A percentile compares a stretch with the other conserved stretches of the same genome.
Conservation (phyloP, 2,797 vertebrate genomes). For the Mionectes olivaceus region DNA sequence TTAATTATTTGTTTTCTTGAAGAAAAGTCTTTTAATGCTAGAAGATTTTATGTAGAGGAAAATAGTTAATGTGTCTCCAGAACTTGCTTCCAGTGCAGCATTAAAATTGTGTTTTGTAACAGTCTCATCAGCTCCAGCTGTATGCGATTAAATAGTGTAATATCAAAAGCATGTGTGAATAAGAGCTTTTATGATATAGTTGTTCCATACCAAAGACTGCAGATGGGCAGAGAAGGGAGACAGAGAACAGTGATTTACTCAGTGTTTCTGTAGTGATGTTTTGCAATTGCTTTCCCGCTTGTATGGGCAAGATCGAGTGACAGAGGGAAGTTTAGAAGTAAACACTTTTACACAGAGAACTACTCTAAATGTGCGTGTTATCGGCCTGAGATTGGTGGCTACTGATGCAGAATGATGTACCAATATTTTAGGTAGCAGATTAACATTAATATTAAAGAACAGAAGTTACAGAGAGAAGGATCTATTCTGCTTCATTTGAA, state of each 20-base stretch:
- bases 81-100: conserved; percentile 74
- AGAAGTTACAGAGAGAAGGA: neutral
- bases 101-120: conserved; percentile 79
- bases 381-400: neutral
- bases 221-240: conserved; percentile 67
- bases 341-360: neutral
- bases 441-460: neutral
- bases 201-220: conserved; percentile 67
- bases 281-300: neutral
- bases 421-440: neutral
- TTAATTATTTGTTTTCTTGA: conserved; percentile 9
- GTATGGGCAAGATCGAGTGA: neutral
- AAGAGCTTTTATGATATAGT: conserved; percentile 77
- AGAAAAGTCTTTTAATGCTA: conserved; percentile 60
- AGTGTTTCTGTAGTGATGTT: neutral
- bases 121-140: conserved; percentile 81
- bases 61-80: conserved; percentile 76
- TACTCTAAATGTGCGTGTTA: neutral
- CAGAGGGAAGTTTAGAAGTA: conserved; percentile 5
- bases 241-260: conserved; percentile 40
- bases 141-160: conserved; percentile 81
- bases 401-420: neutral
- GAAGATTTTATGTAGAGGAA: conserved; percentile 69
- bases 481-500: neutral
- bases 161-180: conserved; percentile 84